phyloP scores from a whole-genome alignment of 2,797 vertebrate species.

The Cygnus olor region DNA sequence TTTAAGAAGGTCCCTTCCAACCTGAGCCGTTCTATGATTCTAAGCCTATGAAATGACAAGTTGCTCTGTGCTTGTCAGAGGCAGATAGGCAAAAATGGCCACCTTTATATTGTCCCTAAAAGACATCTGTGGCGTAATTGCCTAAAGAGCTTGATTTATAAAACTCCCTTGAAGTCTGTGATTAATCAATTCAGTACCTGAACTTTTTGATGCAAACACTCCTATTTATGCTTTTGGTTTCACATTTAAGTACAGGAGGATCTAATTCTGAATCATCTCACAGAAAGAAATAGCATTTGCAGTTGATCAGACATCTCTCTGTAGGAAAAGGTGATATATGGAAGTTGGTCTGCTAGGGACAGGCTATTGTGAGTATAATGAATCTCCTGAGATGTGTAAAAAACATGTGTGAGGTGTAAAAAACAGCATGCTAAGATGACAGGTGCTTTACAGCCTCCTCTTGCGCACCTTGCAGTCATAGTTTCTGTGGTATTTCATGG shows the following conservation, averaged over 20 bases:
- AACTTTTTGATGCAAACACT: neutral
- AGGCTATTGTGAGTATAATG: neutral
- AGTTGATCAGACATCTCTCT: neutral
- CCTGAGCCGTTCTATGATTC: too few relatives aligned
- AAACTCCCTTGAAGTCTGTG: neutral
- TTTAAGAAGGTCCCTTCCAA: too few relatives aligned
- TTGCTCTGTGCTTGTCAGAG: neutral
- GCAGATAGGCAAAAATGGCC: neutral
- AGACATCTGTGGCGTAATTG: neutral
- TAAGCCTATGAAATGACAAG: neutral
- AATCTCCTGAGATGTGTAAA: neutral
- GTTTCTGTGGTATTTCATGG: conserved; percentile 16
- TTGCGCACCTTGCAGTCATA: neutral
- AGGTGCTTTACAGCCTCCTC: neutral
- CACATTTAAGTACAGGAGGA: neutral
- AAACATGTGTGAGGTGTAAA: neutral
- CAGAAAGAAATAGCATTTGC: neutral
- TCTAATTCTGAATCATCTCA: neutral
- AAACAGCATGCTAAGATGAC: neutral
- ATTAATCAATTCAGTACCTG: neutral
- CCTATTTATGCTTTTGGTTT: neutral
- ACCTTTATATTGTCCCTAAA: neutral
- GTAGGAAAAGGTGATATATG: neutral
- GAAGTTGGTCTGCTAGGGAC: neutral
- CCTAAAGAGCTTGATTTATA: neutral